Percentiles rank a stretch among this genome's conserved stretches.
These are phyloP conservation scores for Toxotes jaculatrix DNA, from an alignment of 2,113 vertebrate genomes.

Conservation along the genomic window DNA sequence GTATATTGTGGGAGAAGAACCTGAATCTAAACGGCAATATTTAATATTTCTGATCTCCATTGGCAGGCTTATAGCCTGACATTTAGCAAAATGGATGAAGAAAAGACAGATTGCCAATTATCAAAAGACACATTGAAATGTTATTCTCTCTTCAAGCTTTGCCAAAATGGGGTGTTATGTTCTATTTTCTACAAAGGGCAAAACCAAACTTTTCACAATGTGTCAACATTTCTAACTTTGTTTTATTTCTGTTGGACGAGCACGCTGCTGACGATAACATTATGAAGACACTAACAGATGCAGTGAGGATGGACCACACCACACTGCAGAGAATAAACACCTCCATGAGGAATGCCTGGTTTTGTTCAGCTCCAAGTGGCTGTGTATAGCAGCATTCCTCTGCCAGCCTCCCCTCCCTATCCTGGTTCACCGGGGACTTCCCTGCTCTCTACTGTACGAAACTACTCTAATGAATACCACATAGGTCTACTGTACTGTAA, in stretches of 20 bases:
- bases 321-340: conserved; percentile 69
- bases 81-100: background rate
- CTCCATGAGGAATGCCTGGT: conserved; percentile 78
- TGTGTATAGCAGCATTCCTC: conserved; percentile 68
- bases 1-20: background rate
- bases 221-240: background rate
- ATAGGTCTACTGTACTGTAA: conserved; percentile 9
- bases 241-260: conserved; percentile 55
- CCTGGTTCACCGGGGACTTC: conserved; percentile 62
- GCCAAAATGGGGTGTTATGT: background rate
- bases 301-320: conserved; percentile 65
- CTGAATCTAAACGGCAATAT: background rate
- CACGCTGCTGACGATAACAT: conserved; percentile 29
- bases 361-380: conserved; percentile 66
- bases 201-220: conserved; percentile 17
- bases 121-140: background rate
- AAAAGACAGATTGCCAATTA: background rate
- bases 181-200: background rate
- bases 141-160: background rate
- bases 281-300: conserved; percentile 45
- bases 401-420: conserved; percentile 65
- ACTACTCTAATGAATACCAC: conserved; percentile 39
- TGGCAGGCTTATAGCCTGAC: background rate
- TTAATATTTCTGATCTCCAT: background rate
- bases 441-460: conserved; percentile 35